phyloP scores from a whole-genome alignment of 1,140 invertebrate species.

The Pemphigus obesinymphae region DNA sequence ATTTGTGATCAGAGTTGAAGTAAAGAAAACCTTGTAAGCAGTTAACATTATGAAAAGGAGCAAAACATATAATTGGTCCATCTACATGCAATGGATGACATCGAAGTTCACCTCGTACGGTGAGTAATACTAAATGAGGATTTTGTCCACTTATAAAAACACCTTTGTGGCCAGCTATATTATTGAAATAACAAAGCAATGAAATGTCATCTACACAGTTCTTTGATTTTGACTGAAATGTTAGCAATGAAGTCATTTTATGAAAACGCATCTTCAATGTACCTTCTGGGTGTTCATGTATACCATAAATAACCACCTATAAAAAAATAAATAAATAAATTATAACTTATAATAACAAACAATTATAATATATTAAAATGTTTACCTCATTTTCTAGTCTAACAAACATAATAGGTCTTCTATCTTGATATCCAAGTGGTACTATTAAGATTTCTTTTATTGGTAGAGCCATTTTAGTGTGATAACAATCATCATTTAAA shows the following conservation, averaged over 20 bases:
- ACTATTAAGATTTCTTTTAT: slow-evolving; percentile 77
- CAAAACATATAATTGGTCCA: slow-evolving; percentile 76
- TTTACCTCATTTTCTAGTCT: slow-evolving; percentile 70
- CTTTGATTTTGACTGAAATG: slow-evolving; percentile 6
- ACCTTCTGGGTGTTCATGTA: slow-evolving; percentile 77
- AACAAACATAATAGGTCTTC: slow-evolving; percentile 75
- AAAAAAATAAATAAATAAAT: background rate
- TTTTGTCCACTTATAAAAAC: slow-evolving; percentile 85
- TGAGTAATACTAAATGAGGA: slow-evolving; percentile 87
- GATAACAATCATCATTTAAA: slow-evolving; percentile 42
- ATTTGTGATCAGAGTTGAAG: slow-evolving; percentile 78
- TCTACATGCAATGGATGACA: slow-evolving; percentile 87
- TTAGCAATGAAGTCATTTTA: slow-evolving; percentile 58
- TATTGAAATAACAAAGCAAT: slow-evolving; percentile 66
- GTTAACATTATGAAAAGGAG: slow-evolving; percentile 94
- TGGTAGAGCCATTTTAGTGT: slow-evolving; percentile 23
- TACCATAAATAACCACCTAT: slow-evolving; percentile 76
- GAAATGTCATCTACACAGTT: background rate
- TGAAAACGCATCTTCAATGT: slow-evolving; percentile 85
- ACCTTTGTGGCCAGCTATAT: slow-evolving; percentile 86
- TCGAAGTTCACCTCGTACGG: slow-evolving; percentile 79
- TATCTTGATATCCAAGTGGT: slow-evolving; percentile 75
- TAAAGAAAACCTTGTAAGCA: slow-evolving; percentile 95
- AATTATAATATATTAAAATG: no score
- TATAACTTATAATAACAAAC: no score